Evolutionary conservation across 2,888 invertebrate species (phyloP), one percentile per base, ranked within the genome.

Genomic region (Macrosoma leucophasiata): DNA sequence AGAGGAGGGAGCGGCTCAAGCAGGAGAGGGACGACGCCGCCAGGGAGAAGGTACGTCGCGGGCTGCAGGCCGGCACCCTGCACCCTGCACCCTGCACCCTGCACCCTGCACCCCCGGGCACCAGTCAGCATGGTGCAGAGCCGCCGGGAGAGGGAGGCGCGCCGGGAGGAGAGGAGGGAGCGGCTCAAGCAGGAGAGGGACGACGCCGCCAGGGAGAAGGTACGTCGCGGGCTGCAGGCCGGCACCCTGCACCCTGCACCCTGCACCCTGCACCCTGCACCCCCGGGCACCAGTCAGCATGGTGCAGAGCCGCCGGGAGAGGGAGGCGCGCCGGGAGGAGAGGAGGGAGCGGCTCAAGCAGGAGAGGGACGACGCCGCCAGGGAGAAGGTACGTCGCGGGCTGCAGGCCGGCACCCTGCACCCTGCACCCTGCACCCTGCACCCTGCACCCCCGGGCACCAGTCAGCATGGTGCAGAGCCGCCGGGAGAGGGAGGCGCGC

Each of bases 61-160:
- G 24, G 15, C 22, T n/a, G 8, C 13, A 7, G 4, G 13, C 8
- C 17, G 17, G 17, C 10, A 13, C n/a, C 14, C 8, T 8, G 4
- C 8, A 18, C 8, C 8, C 18, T 18, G 4, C 4, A 4, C 8
- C 18, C 5, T 17, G 8, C 17, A 13, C 27, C 25, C 14, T 25
- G 13, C 9, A 13, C 84, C 71, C 49, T n/a, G n/a, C n/a, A n/a
- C n/a, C n/a, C n/a, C n/a, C n/a, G n/a, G n/a, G n/a, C n/a, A n/a
- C n/a, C n/a, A n/a, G n/a, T n/a, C n/a, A n/a, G n/a, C n/a, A n/a
- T 95, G 74, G 90, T 95, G 57, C 95, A 96, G 72, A 90, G 87
- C 41, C 68, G 93, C 7, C 79, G 93, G 39, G 92, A 92, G 62
- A 87, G 94, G 14, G 93, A 95, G 63, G 95, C 96, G 55, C 84